phyloP scores from a whole-genome alignment of 2,113 vertebrate species.

The Stercorarius parasiticus region DNA sequence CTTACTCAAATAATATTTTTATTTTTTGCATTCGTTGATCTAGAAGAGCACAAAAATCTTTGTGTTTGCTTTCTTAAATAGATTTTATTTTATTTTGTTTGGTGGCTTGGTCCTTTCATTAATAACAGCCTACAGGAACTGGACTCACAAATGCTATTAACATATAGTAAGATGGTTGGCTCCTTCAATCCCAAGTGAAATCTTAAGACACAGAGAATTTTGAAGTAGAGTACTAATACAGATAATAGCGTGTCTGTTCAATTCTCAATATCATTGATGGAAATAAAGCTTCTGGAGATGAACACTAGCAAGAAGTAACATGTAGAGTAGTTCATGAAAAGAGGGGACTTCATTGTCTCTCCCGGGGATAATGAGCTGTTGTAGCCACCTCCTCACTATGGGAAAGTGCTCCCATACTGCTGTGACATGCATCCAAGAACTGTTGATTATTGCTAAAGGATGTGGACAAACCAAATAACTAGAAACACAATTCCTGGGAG shows the following conservation, averaged over 20 bases:
- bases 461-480: background rate
- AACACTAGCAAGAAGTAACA: background rate
- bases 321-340: background rate
- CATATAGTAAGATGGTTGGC: background rate
- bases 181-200: background rate
- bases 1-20: background rate
- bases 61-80: background rate
- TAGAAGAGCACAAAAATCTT: background rate
- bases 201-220: background rate
- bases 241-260: background rate
- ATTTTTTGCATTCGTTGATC: background rate
- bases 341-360: background rate
- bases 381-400: background rate
- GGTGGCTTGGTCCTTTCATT: background rate
- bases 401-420: background rate
- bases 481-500: background rate
- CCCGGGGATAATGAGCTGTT: background rate
- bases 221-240: background rate
- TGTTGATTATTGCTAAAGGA: background rate
- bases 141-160: background rate
- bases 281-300: background rate
- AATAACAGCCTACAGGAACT: background rate
- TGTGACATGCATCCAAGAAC: background rate
- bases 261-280: background rate
- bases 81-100: background rate